Base-by-base conservation (phyloP, 2,113 vertebrate genomes). In the Serinus canaria region DNA sequence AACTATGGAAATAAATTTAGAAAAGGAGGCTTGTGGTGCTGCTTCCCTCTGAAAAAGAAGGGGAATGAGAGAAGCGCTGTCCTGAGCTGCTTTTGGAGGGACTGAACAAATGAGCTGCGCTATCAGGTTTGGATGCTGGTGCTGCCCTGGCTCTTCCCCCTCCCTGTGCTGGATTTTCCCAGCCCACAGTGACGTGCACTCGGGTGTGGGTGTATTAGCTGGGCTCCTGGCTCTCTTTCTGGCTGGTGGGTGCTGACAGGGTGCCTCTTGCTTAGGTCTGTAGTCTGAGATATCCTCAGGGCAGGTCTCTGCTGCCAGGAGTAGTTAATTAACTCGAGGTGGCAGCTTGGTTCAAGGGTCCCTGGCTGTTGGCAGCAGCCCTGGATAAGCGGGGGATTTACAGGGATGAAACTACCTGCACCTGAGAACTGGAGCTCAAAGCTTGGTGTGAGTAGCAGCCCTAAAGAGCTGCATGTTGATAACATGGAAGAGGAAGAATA, bases 151-250 rank as follows among this genome's bases (percentile, higher is more conserved):
- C 37, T 30, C 50, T 58, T 58, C 3, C 2, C 56, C 31, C 15
- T 64, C 24, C 30, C 39, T 20, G 18, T 52, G 39, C 64, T 59
- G 58, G 25, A 1, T 66, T 53, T 50, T 46, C 77, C 39, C 76
- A 63, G 55, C 43, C 37, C 43, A 39, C 49, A 22, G 76, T 6
- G 31, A 44, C 1, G 2, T 11, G 24, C 43, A 5, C 6, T 23
- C 0, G 0, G 43, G 21, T 49, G 43, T 62, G 27, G 27, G 21
- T 44, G 16, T 52, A 0, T 31, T 1, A 22, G 30, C 15, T 39
- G 58, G 62, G 41, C 28, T 88, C 24, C 56, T 47, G 62, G 28
- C 46, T 56, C 15, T 55, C 15, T 25, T 41, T 62, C 15, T 24
- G 66, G 16, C n/a, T 58, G 11, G 5, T 19, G 58, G 21, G 19